phyloP scores from a whole-genome alignment of 2,888 invertebrate genomes.

The Eumerus sabulonum region DNA sequence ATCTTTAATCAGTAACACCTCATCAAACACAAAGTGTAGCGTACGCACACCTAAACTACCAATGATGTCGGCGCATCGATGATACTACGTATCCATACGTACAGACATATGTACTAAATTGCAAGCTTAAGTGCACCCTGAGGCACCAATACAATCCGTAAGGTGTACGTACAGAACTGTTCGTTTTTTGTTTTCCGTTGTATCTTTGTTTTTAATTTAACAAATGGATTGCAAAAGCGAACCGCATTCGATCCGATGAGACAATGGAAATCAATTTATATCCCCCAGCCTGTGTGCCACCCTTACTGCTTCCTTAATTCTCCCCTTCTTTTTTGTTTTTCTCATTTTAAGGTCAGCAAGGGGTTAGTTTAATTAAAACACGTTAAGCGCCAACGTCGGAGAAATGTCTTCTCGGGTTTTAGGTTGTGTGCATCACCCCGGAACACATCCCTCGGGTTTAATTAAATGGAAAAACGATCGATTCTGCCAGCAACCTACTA shows the following conservation, averaged over 20 bases:
- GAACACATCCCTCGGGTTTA: slow-evolving; percentile 21
- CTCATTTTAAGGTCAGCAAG: slow-evolving; percentile 34
- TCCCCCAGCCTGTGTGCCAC: slow-evolving; percentile 33
- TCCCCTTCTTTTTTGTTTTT: too few species aligned
- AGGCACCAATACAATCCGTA: slow-evolving; percentile 9
- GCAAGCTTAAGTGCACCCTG: background rate
- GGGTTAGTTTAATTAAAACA: slow-evolving; percentile 53
- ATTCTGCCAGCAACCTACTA: slow-evolving; percentile 43
- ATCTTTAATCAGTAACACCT: slow-evolving; percentile 58
- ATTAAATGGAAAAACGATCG: slow-evolving; percentile 34
- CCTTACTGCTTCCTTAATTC: too few species aligned
- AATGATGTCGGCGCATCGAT: background rate
- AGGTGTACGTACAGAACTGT: slow-evolving; percentile 7
- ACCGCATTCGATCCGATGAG: slow-evolving; percentile 30
- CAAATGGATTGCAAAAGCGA: slow-evolving; percentile 63
- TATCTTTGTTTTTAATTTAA: slow-evolving; percentile 50
- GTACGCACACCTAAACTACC: slow-evolving; percentile 18
- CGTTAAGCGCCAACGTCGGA: slow-evolving; percentile 27
- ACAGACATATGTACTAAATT: too few species aligned
- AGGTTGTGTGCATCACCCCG: slow-evolving; percentile 21
- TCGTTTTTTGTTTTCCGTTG: background rate
- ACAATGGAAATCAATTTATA: slow-evolving; percentile 57
- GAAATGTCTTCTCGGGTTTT: too few species aligned
- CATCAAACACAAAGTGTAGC: slow-evolving; percentile 44
- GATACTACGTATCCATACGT: too few species aligned